Percentiles rank a stretch among this genome's conserved stretches.
phyloP scores from a whole-genome alignment of 2,888 invertebrate species.

The Chloromyia formosa region DNA sequence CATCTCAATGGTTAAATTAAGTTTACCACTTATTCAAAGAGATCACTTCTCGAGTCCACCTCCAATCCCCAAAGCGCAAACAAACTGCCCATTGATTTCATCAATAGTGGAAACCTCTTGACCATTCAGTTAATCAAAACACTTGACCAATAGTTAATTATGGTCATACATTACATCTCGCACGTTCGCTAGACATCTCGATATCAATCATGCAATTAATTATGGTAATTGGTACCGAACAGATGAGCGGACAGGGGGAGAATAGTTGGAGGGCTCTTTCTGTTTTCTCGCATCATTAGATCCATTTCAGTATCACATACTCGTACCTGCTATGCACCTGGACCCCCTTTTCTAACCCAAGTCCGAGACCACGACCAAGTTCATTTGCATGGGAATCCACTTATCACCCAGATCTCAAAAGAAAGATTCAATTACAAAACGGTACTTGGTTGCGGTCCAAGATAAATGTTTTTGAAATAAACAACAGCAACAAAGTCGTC shows the following conservation, averaged over 20 bases:
- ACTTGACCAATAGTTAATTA: slow-evolving; percentile 33
- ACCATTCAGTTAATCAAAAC: slow-evolving; percentile 37
- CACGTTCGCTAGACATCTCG: slow-evolving; percentile 19
- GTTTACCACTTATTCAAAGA: no score
- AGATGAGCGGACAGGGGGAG: neutral
- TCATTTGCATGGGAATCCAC: slow-evolving; percentile 39
- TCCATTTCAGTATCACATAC: neutral
- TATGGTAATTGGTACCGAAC: slow-evolving; percentile 30
- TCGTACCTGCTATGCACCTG: neutral
- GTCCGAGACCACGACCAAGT: neutral
- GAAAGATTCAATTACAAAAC: slow-evolving; percentile 27
- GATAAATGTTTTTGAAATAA: slow-evolving; percentile 28
- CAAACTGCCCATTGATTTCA: neutral
- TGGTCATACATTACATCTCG: slow-evolving; percentile 35
- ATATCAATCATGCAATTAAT: slow-evolving; percentile 43
- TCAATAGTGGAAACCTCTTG: neutral
- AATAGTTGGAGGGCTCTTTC: neutral
- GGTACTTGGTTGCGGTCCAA: neutral
- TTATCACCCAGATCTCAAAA: slow-evolving; percentile 27
- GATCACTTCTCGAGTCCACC: no score
- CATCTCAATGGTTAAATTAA: no score
- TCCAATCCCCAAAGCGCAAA: neutral
- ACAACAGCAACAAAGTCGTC: slow-evolving; percentile 12
- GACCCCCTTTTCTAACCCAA: neutral
- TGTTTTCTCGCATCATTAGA: slow-evolving; percentile 26